These are phyloP conservation scores for Cichladusa arquata DNA, from an alignment of 2,113 vertebrate species.

Conservation along the genomic window DNA sequence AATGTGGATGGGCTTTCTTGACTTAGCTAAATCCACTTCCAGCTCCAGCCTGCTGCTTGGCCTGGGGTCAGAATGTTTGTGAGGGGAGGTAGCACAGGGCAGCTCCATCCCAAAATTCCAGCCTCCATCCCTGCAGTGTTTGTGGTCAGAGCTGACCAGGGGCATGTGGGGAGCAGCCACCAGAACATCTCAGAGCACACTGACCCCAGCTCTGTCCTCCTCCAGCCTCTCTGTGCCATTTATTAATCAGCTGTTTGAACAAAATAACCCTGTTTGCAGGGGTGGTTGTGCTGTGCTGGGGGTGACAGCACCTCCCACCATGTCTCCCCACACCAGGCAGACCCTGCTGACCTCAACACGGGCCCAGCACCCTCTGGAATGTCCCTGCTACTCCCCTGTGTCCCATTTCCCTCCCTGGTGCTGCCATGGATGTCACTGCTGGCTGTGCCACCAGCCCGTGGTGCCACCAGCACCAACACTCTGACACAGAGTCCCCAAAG, in stretches of 20 bases:
- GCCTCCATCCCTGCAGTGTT: neutral
- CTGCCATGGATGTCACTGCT: neutral
- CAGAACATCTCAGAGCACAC: fast-evolving
- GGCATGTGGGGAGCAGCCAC: neutral
- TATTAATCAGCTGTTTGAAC: neutral
- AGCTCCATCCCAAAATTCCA: neutral
- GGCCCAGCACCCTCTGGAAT: neutral
- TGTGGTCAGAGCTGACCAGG: neutral
- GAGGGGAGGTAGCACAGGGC: neutral
- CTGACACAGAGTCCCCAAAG: neutral
- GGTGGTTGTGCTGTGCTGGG: neutral
- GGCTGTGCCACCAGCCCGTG: neutral
- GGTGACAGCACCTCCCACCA: neutral
- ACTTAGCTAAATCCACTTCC: neutral
- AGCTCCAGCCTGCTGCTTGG: neutral
- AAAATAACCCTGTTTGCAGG: fast-evolving
- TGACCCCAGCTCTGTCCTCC: neutral
- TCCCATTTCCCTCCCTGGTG: neutral
- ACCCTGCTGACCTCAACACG: neutral
- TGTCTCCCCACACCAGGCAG: fast-evolving
- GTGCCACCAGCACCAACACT: neutral
- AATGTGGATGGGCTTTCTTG: neutral
- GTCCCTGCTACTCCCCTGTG: neutral
- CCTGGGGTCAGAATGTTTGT: neutral
- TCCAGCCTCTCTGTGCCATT: neutral